Conservation (phyloP, 2,113 vertebrate genomes). For the Hucho hucho region DNA sequence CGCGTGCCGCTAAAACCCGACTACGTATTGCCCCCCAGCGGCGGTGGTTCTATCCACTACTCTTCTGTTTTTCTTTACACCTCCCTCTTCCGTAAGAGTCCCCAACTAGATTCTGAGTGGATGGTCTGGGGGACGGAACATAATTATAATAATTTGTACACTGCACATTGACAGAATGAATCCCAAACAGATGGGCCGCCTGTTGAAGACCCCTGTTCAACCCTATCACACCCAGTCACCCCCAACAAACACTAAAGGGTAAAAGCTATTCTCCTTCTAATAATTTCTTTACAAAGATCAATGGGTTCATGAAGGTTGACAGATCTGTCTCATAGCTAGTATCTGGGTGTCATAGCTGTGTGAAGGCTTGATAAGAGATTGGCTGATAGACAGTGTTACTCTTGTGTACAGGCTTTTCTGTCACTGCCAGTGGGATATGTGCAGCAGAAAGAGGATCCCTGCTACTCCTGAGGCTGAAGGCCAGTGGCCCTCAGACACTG, state of each 20-base stretch:
- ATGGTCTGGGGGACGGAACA: too few species aligned
- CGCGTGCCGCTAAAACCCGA: neutral
- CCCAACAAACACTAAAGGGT: too few species aligned
- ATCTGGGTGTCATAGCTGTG: neutral
- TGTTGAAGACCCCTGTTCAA: neutral
- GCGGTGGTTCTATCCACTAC: neutral
- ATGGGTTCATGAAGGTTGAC: too few species aligned
- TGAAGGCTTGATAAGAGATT: neutral
- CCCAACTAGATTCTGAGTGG: too few species aligned
- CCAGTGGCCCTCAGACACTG: neutral
- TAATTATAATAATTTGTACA: too few species aligned
- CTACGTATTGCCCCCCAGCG: too few species aligned
- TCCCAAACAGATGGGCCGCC: too few species aligned
- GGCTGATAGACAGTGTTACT: slow-evolving; percentile 19
- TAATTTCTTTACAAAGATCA: too few species aligned
- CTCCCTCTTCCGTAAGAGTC: too few species aligned
- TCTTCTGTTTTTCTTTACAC: neutral
- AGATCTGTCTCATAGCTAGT: too few species aligned
- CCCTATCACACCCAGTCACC: neutral
- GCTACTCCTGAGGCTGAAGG: slow-evolving; percentile 15
- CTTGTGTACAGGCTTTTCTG: neutral
- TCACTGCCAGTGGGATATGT: slow-evolving; percentile 16
- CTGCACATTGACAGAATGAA: too few species aligned
- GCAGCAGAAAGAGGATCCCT: slow-evolving; percentile 32
- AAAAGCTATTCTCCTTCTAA: too few species aligned